phyloP scores from a whole-genome alignment of 2,113 vertebrate genomes.

The Phylloscopus whistleri region DNA sequence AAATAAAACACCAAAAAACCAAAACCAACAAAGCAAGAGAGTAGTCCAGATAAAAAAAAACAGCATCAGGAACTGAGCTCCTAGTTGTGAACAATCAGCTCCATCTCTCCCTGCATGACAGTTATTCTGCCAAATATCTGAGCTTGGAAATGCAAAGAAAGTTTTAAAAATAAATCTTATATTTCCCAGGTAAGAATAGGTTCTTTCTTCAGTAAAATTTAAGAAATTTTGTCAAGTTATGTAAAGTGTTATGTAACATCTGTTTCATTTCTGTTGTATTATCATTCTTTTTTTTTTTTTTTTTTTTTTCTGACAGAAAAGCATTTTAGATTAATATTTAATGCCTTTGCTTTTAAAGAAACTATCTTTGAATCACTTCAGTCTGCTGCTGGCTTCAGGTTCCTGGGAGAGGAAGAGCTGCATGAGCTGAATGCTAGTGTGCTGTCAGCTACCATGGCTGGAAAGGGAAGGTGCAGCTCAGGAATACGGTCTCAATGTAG shows the following conservation, averaged over 20 bases:
- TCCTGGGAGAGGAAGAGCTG: background rate
- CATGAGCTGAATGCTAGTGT: background rate
- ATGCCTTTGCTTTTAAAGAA: slow-evolving; percentile 11
- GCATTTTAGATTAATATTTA: slow-evolving; percentile 14
- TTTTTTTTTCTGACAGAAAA: background rate
- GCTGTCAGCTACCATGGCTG: background rate
- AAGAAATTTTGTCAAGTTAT: background rate
- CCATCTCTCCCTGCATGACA: background rate
- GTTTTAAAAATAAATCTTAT: background rate
- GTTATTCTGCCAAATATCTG: background rate
- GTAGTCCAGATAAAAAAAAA: background rate
- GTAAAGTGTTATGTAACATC: background rate
- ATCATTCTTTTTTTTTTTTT: background rate
- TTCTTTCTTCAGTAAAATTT: background rate
- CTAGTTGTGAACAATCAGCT: background rate
- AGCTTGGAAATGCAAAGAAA: background rate
- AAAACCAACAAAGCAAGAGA: background rate
- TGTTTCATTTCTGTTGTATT: background rate
- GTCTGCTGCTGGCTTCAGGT: background rate
- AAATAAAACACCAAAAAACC: no score
- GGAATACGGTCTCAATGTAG: background rate
- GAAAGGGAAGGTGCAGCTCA: background rate
- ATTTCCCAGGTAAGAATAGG: background rate
- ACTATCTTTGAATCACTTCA: background rate
- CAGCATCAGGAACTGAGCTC: background rate